Percentiles rank a stretch among this genome's conserved stretches.
Evolutionary conservation across 2,113 vertebrate species (phyloP).

Genomic region (Propithecus coquereli): DNA sequence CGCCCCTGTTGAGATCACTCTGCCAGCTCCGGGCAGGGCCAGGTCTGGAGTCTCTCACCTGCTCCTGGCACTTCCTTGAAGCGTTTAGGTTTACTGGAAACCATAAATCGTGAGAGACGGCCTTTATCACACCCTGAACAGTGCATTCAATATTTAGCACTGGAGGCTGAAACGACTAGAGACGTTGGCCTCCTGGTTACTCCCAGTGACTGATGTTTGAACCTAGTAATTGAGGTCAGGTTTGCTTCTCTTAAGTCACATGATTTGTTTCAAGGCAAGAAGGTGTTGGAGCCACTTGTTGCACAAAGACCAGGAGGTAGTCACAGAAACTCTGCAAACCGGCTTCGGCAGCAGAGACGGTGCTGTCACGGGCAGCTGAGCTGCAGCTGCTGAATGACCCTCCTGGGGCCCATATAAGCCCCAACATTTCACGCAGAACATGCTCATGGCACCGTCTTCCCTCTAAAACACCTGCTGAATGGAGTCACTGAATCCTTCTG

Average conservation of each 20-base stretch:
- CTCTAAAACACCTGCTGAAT: background rate
- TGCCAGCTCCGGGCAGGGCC: constrained; percentile 43
- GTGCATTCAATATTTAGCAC: constrained; percentile 51
- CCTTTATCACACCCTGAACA: constrained; percentile 49
- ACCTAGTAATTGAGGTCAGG: constrained; percentile 67
- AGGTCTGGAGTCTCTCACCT: constrained; percentile 30
- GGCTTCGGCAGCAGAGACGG: background rate
- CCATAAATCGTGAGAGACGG: constrained; percentile 63
- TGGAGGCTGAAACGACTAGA: background rate
- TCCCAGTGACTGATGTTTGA: constrained; percentile 48
- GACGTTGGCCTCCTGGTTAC: constrained; percentile 42
- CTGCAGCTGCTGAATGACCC: background rate
- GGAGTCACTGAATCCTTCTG: background rate
- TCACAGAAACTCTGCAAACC: background rate
- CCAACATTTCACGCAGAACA: background rate
- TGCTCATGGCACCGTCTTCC: background rate
- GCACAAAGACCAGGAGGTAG: constrained; percentile 37
- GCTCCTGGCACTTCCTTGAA: constrained; percentile 55
- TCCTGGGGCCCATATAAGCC: background rate
- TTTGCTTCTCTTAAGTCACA: constrained; percentile 70
- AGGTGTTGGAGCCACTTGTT: constrained; percentile 53
- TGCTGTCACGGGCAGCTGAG: background rate
- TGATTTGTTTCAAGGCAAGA: constrained; percentile 67
- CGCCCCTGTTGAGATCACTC: background rate
- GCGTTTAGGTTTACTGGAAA: constrained; percentile 69